Conservation (phyloP, 1,140 invertebrate species). For the Rhyacophila brunnea region DNA sequence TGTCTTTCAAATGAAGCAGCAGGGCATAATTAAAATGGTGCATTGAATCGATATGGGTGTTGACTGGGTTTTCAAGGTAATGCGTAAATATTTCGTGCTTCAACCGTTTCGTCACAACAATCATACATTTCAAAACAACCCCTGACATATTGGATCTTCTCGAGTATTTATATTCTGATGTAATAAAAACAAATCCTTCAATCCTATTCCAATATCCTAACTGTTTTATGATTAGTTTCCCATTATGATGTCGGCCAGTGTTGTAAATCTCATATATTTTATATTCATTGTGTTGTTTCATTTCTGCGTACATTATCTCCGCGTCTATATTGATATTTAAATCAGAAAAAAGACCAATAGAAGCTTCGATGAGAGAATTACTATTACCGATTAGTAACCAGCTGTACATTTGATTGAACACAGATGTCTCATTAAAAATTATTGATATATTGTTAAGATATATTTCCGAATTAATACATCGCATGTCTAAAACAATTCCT, state of each 20-base stretch:
- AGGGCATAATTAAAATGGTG: constrained; percentile 61
- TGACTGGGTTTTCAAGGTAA: constrained; percentile 51
- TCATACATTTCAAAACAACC: constrained; percentile 39
- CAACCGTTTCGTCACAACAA: constrained; percentile 52
- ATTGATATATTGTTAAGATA: constrained; percentile 17
- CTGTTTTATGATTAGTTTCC: constrained; percentile 11
- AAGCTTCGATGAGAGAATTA: not conserved
- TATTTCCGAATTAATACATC: constrained; percentile 13
- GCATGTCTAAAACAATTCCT: constrained; percentile 21
- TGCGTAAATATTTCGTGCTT: constrained; percentile 53
- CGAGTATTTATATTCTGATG: constrained; percentile 21
- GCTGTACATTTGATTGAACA: constrained; percentile 21
- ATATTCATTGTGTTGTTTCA: constrained; percentile 1
- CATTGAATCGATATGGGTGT: constrained; percentile 61
- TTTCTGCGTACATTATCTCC: constrained; percentile 15
- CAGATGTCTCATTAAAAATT: not conserved
- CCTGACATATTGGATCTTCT: constrained; percentile 40
- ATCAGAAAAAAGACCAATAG: not conserved
- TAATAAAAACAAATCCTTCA: constrained; percentile 1
- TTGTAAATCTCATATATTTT: constrained; percentile 30
- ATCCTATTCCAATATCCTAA: constrained; percentile 18
- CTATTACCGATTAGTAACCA: constrained; percentile 20
- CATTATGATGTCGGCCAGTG: constrained; percentile 17
- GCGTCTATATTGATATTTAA: constrained; percentile 31
- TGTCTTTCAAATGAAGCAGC: constrained; percentile 57